Percentiles rank a stretch among this genome's conserved stretches.
phyloP scores from a whole-genome alignment of 2,797 vertebrate genomes.

The Erethizon dorsatum region DNA sequence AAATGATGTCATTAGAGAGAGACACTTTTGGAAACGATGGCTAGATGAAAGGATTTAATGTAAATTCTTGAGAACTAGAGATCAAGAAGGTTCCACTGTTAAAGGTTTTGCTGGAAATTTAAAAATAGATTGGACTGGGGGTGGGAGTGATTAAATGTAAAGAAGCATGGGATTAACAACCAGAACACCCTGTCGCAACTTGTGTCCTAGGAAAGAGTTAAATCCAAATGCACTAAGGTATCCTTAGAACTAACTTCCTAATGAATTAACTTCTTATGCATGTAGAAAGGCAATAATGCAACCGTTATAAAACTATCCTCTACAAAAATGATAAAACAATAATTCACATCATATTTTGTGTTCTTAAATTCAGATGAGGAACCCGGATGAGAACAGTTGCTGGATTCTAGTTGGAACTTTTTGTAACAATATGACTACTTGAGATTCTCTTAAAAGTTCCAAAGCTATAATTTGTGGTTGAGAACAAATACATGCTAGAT shows the following conservation, averaged over 20 bases:
- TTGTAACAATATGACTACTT: not conserved
- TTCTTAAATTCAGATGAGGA: conserved; percentile 22
- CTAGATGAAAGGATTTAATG: not conserved
- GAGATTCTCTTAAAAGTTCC: not conserved
- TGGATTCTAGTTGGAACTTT: not conserved
- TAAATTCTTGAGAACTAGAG: not conserved
- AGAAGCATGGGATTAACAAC: not conserved
- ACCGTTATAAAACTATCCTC: not conserved
- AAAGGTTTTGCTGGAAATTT: not conserved
- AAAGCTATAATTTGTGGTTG: not conserved
- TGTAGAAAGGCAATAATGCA: not conserved
- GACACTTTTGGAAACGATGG: not conserved
- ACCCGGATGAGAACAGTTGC: not conserved
- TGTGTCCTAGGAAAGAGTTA: not conserved
- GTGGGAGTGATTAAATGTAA: not conserved
- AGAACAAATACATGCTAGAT: not conserved
- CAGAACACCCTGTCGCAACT: not conserved
- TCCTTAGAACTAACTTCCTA: conserved; percentile 5
- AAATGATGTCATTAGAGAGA: not conserved
- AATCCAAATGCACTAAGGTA: not conserved
- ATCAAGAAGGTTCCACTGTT: not conserved
- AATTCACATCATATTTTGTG: not conserved
- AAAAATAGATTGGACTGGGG: not conserved
- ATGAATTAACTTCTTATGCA: conserved; percentile 25
- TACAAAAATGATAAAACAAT: conserved; percentile 3